These are phyloP conservation scores for Allolobophora icterica DNA, from an alignment of 2,888 invertebrate species.

Conservation along the genomic window DNA sequence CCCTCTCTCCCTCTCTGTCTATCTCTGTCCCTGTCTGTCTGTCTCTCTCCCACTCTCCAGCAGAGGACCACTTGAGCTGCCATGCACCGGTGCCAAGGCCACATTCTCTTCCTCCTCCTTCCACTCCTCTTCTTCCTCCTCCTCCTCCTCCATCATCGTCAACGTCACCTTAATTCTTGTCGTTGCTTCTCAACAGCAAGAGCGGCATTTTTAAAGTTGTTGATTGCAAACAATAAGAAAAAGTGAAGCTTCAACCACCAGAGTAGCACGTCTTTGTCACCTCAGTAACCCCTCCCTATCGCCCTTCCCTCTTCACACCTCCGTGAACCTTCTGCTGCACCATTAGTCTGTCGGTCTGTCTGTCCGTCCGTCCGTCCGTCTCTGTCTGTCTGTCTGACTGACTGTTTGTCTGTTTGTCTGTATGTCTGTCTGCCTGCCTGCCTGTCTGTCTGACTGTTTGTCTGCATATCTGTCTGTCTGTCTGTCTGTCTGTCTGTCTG, in stretches of 20 bases:
- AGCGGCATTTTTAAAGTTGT: not conserved
- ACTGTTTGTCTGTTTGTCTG: not conserved
- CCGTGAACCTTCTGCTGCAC: not conserved
- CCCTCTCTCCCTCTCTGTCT: not conserved
- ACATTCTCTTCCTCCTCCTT: not conserved
- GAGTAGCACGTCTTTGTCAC: not conserved
- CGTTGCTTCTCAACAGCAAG: not conserved
- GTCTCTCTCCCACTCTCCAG: not conserved
- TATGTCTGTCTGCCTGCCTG: not conserved
- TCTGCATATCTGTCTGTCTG: not conserved
- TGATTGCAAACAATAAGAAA: not conserved
- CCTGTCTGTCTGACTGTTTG: not conserved
- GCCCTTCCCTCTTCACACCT: not conserved
- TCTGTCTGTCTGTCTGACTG: conserved; percentile 26
- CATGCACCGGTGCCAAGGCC: no score
- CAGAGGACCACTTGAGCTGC: not conserved
- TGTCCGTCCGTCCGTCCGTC: not conserved
- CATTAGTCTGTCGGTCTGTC: not conserved
- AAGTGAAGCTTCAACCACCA: not conserved
- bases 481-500: not conserved
- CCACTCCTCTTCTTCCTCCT: not conserved
- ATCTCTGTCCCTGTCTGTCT: not conserved
- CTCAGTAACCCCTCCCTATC: not conserved
- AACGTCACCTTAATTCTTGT: not conserved
- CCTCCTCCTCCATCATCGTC: not conserved